phyloP scores from a whole-genome alignment of 2,888 invertebrate species.

The Lithophane leautieri region DNA sequence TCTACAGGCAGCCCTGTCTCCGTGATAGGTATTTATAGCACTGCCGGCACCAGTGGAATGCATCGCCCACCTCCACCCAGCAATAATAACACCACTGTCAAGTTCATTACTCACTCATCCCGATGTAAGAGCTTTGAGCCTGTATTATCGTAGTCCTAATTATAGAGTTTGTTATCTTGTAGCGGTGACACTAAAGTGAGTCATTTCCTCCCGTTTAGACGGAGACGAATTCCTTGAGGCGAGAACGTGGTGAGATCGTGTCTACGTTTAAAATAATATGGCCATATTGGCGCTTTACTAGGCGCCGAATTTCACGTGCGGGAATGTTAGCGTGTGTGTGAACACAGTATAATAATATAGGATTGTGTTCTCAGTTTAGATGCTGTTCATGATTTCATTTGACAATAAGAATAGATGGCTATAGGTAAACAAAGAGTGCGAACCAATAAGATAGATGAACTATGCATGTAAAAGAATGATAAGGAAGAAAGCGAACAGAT shows the following conservation, averaged over 20 bases:
- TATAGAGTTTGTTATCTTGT: conserved; percentile 70
- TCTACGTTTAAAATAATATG: conserved; percentile 63
- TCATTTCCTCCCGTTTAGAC: conserved; percentile 65
- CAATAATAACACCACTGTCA: conserved; percentile 87
- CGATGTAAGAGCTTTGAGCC: conserved; percentile 66
- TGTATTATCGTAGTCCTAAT: conserved; percentile 66
- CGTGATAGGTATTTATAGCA: conserved; percentile 78
- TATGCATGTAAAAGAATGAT: neutral
- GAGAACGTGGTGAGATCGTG: conserved; percentile 53
- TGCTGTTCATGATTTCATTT: conserved; percentile 7
- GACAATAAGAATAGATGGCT: neutral
- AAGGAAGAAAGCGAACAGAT: neutral
- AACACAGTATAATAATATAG: neutral
- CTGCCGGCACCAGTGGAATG: conserved; percentile 75
- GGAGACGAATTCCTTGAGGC: conserved; percentile 65
- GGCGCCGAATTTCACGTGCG: conserved; percentile 56
- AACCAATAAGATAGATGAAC: neutral
- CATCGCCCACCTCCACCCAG: conserved; percentile 79
- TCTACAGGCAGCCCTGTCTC: conserved; percentile 66
- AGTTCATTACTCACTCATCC: conserved; percentile 85
- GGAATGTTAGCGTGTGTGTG: conserved; percentile 43
- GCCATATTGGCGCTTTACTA: conserved; percentile 54
- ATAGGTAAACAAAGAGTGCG: neutral
- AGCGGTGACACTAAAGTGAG: conserved; percentile 68
- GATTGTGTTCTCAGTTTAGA: neutral